Conservation (phyloP, 2,113 vertebrate species). For the Neolamprologus caudopunctatus region DNA sequence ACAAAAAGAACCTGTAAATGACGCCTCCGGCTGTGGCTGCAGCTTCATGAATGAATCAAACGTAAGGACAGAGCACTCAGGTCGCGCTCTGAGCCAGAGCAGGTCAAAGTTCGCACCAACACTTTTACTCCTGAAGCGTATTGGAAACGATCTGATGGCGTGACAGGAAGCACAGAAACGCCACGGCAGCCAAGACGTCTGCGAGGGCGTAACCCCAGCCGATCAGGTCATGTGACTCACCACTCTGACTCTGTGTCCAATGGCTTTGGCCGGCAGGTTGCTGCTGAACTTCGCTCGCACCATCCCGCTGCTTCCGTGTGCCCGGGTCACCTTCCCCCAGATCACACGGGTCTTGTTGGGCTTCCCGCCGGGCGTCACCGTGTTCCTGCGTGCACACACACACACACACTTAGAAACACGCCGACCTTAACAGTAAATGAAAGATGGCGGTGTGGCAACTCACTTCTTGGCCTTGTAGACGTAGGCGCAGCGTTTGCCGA, state of each 20-base stretch:
- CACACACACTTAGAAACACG: not conserved
- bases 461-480: constrained; percentile 99
- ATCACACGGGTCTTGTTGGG: constrained; percentile 97
- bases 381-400: constrained; percentile 72
- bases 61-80: not conserved
- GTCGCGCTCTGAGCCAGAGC: accelerated
- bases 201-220: too few species aligned
- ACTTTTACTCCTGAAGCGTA: not conserved
- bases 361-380: constrained; percentile 90
- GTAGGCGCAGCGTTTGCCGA: constrained; percentile 94
- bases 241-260: constrained; percentile 94
- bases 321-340: constrained; percentile 94
- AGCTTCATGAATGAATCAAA: not conserved
- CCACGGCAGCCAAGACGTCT: accelerated
- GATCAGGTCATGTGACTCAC: constrained; percentile 65
- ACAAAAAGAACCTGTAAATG: accelerated
- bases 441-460: not conserved
- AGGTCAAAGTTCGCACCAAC: not conserved
- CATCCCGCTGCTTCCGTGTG: constrained; percentile 97
- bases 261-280: constrained; percentile 96
- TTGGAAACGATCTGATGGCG: not conserved
- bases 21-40: not conserved
- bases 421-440: accelerated
- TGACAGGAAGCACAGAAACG: accelerated
- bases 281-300: constrained; percentile 94